phyloP scores from a whole-genome alignment of 2,888 invertebrate species.

The Pheosia tremula region DNA sequence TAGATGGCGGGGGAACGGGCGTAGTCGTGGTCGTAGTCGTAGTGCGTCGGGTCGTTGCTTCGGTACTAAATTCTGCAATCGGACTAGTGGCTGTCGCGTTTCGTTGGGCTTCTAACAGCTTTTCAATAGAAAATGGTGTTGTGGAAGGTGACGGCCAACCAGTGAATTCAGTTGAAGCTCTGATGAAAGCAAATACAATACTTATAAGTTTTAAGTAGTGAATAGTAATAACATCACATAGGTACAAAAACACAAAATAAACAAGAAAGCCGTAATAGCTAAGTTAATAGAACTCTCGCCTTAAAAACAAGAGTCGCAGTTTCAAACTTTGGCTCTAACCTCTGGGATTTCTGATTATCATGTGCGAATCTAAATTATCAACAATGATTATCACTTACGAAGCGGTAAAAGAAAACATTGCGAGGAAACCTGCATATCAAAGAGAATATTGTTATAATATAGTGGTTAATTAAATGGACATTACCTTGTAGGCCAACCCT shows the following conservation, averaged over 20 bases:
- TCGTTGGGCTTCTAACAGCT: slow-evolving; percentile 87
- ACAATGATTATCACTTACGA: too few relatives aligned
- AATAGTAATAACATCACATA: not conserved
- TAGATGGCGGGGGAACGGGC: slow-evolving; percentile 88
- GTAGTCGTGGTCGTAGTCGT: slow-evolving; percentile 87
- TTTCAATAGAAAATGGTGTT: slow-evolving; percentile 93
- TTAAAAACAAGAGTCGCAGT: too few relatives aligned
- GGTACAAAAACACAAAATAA: slow-evolving; percentile 1
- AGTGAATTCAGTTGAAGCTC: slow-evolving; percentile 94
- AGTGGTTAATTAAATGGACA: slow-evolving; percentile 2
- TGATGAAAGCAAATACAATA: slow-evolving; percentile 51
- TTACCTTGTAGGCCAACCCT: slow-evolving; percentile 93
- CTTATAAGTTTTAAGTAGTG: not conserved
- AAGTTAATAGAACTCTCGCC: too few relatives aligned
- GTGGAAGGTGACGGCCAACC: slow-evolving; percentile 96
- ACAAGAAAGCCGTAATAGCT: not conserved
- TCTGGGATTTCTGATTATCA: too few relatives aligned
- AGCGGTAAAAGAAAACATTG: too few relatives aligned
- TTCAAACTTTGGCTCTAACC: too few relatives aligned
- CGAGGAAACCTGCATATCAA: too few relatives aligned
- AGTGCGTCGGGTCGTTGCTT: slow-evolving; percentile 78
- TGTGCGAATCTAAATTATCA: too few relatives aligned
- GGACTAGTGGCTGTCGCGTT: slow-evolving; percentile 86
- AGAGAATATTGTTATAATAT: too few relatives aligned
- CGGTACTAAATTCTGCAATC: slow-evolving; percentile 68